Evolutionary conservation across 2,888 invertebrate species (phyloP), one percentile per base, ranked within the genome.

Genomic region (Cantharis rustica): DNA sequence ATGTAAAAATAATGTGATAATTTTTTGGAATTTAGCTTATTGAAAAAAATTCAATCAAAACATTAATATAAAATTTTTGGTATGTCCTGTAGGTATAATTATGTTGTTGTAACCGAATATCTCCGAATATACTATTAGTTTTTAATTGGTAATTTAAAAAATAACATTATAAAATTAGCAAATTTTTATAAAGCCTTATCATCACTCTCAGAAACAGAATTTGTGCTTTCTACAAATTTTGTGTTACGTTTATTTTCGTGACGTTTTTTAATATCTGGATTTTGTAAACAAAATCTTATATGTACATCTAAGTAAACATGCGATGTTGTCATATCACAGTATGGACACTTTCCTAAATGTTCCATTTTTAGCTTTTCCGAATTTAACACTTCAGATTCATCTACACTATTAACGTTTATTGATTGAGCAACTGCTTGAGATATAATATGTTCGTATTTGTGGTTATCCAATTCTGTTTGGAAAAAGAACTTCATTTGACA

Each of bases 401-500:
- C 62, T 23, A 27, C 69, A 66, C 26, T 69, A 20, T 72, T 72
- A 17, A 77, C 16, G 16, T 71, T 71, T 20, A 72, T 64, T 13
- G 74, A 64, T 26, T 71, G 71, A 69, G 23, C 63, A 26, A 69
- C 61, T 20, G 72, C 16, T 17, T 69, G 69, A n/a, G 76, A 69
- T 62, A 76, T 61, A 9, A 79, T 27, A 68, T 79, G 79, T 64
- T 79, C 77, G 13, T 72, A 77, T 63, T 92, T 90, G 86, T 98
- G 98, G 86, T 98, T 97, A 83, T 97, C 96, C 3, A 98, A 88
- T 86, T 98, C 97, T 0, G 96, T 94, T 31, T 95, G 92, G 89
- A 98, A 98, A 89, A 96, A 97, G 89, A 96, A 98, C 82, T 94
- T 95, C 80, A 95, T 91, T 0, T 93, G 93, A 86, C 98, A 98